These are phyloP conservation scores for Camponotus fellah DNA, from an alignment of 2,888 invertebrate species.

Conservation along the genomic window DNA sequence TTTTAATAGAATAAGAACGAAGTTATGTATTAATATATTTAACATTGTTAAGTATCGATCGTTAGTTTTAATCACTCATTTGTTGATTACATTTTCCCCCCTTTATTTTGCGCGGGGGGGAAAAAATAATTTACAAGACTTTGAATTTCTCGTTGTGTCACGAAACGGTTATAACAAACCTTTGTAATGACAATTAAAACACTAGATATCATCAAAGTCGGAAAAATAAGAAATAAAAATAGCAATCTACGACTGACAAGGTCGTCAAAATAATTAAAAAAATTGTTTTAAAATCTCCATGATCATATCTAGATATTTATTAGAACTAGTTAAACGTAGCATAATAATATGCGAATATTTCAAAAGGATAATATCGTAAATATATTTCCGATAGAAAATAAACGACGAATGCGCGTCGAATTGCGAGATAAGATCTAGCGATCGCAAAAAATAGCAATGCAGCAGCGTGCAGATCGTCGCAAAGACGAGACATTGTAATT, in stretches of 20 bases:
- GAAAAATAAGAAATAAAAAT: background rate
- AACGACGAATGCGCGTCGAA: background rate
- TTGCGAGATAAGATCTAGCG: background rate
- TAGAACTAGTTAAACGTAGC: background rate
- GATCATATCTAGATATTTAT: background rate
- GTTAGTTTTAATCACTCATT: background rate
- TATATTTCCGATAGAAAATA: background rate
- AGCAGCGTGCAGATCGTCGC: background rate
- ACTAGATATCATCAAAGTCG: background rate
- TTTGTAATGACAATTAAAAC: background rate
- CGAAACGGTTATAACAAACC: background rate
- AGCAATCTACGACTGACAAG: background rate
- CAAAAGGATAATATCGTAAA: background rate
- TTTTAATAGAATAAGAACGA: too few relatives aligned
- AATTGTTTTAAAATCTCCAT: background rate
- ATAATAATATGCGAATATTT: background rate
- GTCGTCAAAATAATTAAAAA: background rate
- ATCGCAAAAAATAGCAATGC: background rate
- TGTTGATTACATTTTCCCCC: background rate
- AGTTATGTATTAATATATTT: background rate
- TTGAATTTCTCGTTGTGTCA: background rate
- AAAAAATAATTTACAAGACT: background rate
- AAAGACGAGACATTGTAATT: slow-evolving; percentile 15
- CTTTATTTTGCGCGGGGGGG: background rate
- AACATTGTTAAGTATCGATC: background rate